Percentiles rank a stretch among this genome's conserved stretches.
Conservation (phyloP, 2,888 invertebrate species). For the Endomychus coccineus region DNA sequence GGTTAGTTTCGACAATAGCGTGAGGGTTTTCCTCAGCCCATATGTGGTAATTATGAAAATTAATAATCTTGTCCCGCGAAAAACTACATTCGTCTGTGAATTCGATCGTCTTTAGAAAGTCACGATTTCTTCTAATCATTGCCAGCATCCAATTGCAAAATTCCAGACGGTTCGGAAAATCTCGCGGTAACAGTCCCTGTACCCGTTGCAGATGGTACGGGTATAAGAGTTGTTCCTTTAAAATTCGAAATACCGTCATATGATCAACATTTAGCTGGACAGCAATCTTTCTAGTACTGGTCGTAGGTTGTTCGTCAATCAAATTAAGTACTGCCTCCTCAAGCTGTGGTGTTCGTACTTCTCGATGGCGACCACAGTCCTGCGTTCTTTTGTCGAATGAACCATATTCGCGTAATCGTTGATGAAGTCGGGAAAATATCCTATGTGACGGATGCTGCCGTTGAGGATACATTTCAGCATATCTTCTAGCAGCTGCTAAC, state of each 20-base stretch:
- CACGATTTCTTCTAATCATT: constrained; percentile 14
- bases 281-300: constrained; percentile 12
- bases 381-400: constrained; percentile 17
- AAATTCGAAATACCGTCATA: constrained; percentile 8
- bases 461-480: constrained; percentile 6
- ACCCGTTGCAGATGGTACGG: constrained; percentile 6
- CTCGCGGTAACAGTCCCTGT: not conserved
- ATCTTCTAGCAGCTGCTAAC: constrained; percentile 7
- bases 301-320: constrained; percentile 8
- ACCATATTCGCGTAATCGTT: constrained; percentile 17
- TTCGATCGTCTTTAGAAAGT: constrained; percentile 17
- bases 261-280: constrained; percentile 11
- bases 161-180: constrained; percentile 1
- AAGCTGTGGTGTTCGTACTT: constrained; percentile 4
- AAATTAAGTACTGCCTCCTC: constrained; percentile 7
- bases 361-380: constrained; percentile 12
- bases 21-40: constrained; percentile 10
- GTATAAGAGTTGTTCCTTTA: constrained; percentile 7
- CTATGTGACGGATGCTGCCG: constrained; percentile 4
- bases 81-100: constrained; percentile 20
- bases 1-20: constrained; percentile 2
- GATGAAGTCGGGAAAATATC: constrained; percentile 12
- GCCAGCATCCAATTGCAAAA: constrained; percentile 4
- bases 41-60: constrained; percentile 16
- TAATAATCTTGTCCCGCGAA: constrained; percentile 19